Base-by-base conservation (phyloP, 2,888 invertebrate species). In the Callinectes sapidus region DNA sequence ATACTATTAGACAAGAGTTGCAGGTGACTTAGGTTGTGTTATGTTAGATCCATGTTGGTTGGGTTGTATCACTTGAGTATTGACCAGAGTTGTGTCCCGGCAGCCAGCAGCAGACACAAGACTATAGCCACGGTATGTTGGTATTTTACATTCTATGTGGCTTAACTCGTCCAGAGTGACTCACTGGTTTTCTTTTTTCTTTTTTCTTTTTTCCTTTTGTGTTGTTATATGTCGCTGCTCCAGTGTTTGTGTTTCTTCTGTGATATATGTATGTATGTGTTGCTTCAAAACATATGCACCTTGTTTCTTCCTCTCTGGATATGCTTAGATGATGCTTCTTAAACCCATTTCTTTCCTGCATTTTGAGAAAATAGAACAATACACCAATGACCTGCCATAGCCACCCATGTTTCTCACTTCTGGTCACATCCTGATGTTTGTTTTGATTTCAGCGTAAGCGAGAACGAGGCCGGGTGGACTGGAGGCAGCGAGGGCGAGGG, bases 41-140 rank as follows among this genome's bases (percentile, higher is more conserved):
- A 87, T 42, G 90, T 88, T 90, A 90, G 87, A 85, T 71, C 85
- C 81, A 87, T 91, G 66, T 90, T 89, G 90, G 90, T 88, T 93
- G 81, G 87, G 66, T 66, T 90, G 91, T 93, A 71, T 91, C 87
- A 89, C 77, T 92, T 90, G 92, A 92, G 92, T 89, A 93, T 93
- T 93, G 90, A 93, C 92, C 92, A 48, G 88, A 91, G 92, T 93
- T 90, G 87, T 93, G 92, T 93, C 90, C 92, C 92, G 92, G 92
- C 92, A 93, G 92, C 92, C 92, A 93, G 92, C 92, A 90, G 90
- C 92, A 93, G 92, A 93, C 92, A 93, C 92, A 93, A 93, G 92
- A 93, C 90, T 93, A 92, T 92, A 93, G 92, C 91, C 92, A 93
- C 85, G 92, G 92, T 93, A 93, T 87, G 92, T 93, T 93, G 91